Evolutionary conservation across 2,888 invertebrate genomes (phyloP).

Genomic region (Drosophila differens): DNA sequence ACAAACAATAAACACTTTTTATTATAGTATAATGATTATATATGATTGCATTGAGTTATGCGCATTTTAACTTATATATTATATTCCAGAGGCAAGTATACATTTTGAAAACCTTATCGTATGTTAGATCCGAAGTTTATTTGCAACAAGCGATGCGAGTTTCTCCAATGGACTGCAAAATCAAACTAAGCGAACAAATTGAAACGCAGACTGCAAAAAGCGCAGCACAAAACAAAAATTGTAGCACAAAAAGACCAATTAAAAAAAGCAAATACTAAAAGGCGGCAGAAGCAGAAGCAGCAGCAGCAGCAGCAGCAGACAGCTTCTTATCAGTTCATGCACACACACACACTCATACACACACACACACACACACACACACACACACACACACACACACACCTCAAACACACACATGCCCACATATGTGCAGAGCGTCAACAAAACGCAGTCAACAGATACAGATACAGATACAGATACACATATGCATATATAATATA

Average conservation of each 20-base stretch:
- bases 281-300: constrained; percentile 23
- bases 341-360: constrained; percentile 23
- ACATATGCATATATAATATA: constrained; percentile 18
- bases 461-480: constrained; percentile 29
- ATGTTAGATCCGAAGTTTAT: neutral
- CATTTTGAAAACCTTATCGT: neutral
- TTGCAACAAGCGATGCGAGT: constrained; percentile 15
- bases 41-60: neutral
- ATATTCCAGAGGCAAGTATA: neutral
- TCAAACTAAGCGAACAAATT: constrained; percentile 46
- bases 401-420: neutral
- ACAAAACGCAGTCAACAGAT: constrained; percentile 53
- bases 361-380: constrained; percentile 2
- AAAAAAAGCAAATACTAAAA: constrained; percentile 47
- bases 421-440: constrained; percentile 18
- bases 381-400: constrained; percentile 17
- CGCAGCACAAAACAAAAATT: constrained; percentile 55
- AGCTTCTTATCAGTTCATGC: constrained; percentile 51
- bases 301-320: constrained; percentile 17
- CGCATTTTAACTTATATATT: neutral
- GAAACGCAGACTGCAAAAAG: constrained; percentile 67
- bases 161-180: constrained; percentile 23
- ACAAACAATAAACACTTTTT: neutral
- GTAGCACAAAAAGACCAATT: constrained; percentile 48
- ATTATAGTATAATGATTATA: no score